Conservation (phyloP, 64 coral and sea anemone species). For the Catalaphyllia jardinei region DNA sequence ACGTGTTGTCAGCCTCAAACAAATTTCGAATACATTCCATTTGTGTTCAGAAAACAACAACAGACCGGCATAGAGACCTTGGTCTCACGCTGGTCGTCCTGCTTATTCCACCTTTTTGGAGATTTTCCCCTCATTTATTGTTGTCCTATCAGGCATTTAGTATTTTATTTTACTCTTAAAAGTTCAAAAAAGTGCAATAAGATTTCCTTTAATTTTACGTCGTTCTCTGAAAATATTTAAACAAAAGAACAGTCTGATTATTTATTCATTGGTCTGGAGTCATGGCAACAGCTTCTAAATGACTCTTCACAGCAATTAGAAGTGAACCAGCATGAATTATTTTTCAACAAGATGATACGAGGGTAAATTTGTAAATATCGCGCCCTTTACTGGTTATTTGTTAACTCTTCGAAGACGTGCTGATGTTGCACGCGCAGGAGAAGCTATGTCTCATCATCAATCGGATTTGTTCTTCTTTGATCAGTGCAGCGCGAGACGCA, state of each 20-base stretch:
- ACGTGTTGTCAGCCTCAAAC: too few species aligned
- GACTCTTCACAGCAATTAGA: slow-evolving; percentile 49
- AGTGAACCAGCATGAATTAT: background rate
- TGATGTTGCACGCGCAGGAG: background rate
- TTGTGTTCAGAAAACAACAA: too few species aligned
- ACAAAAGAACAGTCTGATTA: slow-evolving; percentile 13
- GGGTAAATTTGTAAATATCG: background rate
- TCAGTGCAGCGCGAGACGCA: slow-evolving; percentile 49
- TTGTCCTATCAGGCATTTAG: too few species aligned
- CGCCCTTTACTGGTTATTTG: background rate
- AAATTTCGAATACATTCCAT: too few species aligned
- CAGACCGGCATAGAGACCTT: too few species aligned
- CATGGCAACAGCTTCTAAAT: slow-evolving; percentile 36
- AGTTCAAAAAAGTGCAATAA: too few species aligned
- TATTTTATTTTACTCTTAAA: too few species aligned
- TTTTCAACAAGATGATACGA: slow-evolving; percentile 12
- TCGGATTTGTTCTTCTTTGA: slow-evolving; percentile 90
- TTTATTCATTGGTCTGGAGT: slow-evolving; percentile 19
- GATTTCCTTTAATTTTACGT: too few species aligned
- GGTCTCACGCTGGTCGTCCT: too few species aligned
- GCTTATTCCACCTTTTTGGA: too few species aligned
- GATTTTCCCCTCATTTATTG: too few species aligned
- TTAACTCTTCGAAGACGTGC: background rate
- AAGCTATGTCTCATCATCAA: slow-evolving; percentile 74
- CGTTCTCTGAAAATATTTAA: too few species aligned